Base-by-base conservation (phyloP, 2,888 invertebrate genomes). In the Parasteatoda lunata region DNA sequence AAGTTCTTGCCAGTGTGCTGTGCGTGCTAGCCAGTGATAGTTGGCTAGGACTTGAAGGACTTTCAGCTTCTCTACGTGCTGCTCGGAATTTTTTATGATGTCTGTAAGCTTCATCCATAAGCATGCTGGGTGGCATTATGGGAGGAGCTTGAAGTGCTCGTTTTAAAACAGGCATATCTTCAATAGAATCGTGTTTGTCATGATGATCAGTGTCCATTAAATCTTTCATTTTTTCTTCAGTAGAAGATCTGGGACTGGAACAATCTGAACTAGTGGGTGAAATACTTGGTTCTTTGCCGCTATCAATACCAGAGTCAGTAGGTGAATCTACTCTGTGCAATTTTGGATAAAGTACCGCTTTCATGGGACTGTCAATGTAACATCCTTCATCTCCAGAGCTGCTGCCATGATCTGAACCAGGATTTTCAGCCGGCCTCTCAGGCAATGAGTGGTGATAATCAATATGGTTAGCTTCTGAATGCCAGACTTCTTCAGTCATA, bases 101-200 rank as follows among this genome's bases (percentile, higher is more conserved):
- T 92, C 97, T 97, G 93, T 97, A 97, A 15, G 97, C 97, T 92
- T 97, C 97, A 92, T 97, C 97, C 97, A 97, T 97, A 84, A 97
- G 93, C 91, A 90, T 88, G 66, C 96, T 96, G 82, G 97, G 96
- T 91, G 97, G 97, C 92, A 97, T 96, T 7, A 97, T 93, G 0
- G 97, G 97, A 1, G 97, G 97, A 1, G 97, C 97, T 92, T 97
- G 97, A 45, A 98, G 94, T 3, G 97, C 97, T 78, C 97, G 94
- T 92, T 97, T 97, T 90, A 98, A 93, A 90, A 97, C 97, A 4
- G 97, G 97, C 97, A 97, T 97, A 91, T 97, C 97, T 91, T 96
- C 96, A 48, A 95, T 94, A 81, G 94, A 88, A 64, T 90, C 91
- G 73, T 95, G 95, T 83, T 94, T 92, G 7, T 89, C 89, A 30